These are phyloP conservation scores for Octonoba sinensis DNA, from an alignment of 2,888 invertebrate genomes.

Conservation along the genomic window DNA sequence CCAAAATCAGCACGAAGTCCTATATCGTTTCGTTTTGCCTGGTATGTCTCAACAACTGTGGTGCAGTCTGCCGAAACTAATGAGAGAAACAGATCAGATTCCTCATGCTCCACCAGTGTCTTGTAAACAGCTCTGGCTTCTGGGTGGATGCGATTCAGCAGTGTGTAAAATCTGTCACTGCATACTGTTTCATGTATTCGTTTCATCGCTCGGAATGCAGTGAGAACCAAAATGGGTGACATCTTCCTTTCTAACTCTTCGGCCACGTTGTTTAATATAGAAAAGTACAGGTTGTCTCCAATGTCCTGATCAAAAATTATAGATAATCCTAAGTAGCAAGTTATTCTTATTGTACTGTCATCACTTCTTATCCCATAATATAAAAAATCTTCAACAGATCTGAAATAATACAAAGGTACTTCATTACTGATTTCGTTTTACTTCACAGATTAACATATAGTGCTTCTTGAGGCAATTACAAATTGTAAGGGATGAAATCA, in stretches of 20 bases:
- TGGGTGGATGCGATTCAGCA: neutral
- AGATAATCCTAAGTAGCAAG: slow-evolving; percentile 18
- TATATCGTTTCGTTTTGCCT: slow-evolving; percentile 4
- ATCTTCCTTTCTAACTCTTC: neutral
- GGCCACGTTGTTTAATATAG: neutral
- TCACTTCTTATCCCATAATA: neutral
- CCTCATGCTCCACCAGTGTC: slow-evolving; percentile 12
- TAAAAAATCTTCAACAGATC: slow-evolving; percentile 6
- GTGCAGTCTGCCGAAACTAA: neutral
- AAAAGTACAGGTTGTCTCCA: slow-evolving; percentile 9
- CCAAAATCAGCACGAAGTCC: slow-evolving; percentile 22
- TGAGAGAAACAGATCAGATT: slow-evolving; percentile 17
- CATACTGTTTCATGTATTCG: slow-evolving; percentile 18
- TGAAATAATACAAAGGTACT: neutral
- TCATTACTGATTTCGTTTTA: no score
- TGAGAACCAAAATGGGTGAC: neutral
- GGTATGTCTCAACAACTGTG: slow-evolving; percentile 10
- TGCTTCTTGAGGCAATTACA: no score
- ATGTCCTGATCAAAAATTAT: slow-evolving; percentile 43
- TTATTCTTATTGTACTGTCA: neutral
- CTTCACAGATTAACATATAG: no score
- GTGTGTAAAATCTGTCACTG: slow-evolving; percentile 12
- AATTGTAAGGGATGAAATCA: no score
- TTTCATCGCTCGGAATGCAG: slow-evolving; percentile 16
- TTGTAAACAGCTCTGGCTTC: slow-evolving; percentile 23